Percentiles rank a stretch among this genome's conserved stretches.
Evolutionary conservation across 1,140 invertebrate genomes (phyloP).

Genomic region (Helicoverpa zea): DNA sequence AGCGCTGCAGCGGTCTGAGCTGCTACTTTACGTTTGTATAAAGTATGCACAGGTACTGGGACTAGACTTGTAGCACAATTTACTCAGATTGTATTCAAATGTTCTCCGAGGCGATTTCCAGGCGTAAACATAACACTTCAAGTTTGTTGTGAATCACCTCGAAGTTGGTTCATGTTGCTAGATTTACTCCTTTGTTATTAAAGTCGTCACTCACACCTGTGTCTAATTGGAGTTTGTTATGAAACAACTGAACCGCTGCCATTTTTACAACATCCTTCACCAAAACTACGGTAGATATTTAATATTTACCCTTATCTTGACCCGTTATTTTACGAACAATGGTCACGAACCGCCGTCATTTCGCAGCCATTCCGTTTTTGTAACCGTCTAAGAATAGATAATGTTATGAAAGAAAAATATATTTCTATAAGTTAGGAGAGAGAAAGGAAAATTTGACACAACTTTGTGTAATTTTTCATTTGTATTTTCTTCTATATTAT

Average conservation of each 20-base stretch:
- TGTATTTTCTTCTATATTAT: not conserved
- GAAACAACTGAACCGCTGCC: not conserved
- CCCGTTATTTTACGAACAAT: slow-evolving; percentile 11
- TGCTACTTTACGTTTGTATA: not conserved
- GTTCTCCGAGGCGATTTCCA: slow-evolving; percentile 9
- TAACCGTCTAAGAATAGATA: not conserved
- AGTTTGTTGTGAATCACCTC: slow-evolving; percentile 11
- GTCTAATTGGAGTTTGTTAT: slow-evolving; percentile 19
- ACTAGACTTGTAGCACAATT: slow-evolving; percentile 16
- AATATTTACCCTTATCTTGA: slow-evolving; percentile 7
- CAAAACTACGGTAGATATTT: not conserved
- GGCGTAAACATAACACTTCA: slow-evolving; percentile 4
- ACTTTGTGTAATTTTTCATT: not conserved
- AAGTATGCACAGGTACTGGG: not conserved
- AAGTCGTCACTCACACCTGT: slow-evolving; percentile 25
- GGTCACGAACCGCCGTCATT: not conserved
- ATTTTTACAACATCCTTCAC: slow-evolving; percentile 26
- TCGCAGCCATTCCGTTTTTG: not conserved
- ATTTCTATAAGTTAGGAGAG: not conserved
- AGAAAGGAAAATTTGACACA: not conserved
- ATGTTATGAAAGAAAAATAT: not conserved
- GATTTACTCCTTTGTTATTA: slow-evolving; percentile 26
- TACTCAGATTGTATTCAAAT: slow-evolving; percentile 33
- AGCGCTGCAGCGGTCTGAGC: not conserved
- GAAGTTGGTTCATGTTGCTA: slow-evolving; percentile 7